Evolutionary conservation across 2,888 invertebrate genomes (phyloP).

Genomic region (Cryptophagus acutangulus): DNA sequence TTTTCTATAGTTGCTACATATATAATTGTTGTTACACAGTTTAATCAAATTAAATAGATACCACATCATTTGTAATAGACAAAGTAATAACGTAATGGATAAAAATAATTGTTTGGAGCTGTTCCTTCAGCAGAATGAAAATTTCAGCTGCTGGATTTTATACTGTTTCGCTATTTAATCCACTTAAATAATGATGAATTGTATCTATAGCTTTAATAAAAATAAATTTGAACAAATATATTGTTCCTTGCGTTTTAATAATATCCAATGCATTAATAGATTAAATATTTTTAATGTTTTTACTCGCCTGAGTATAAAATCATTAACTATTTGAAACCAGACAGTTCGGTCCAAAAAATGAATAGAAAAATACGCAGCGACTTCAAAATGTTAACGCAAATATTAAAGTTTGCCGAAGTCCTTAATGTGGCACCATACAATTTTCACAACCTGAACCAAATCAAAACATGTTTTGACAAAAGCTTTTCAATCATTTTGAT

Average conservation of each 20-base stretch:
- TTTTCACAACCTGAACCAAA: background rate
- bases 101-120: background rate
- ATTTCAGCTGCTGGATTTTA: no score
- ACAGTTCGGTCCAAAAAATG: no score
- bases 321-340: no score
- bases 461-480: background rate
- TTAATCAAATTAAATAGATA: background rate
- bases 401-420: background rate
- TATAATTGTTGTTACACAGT: slow-evolving; percentile 1
- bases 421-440: background rate
- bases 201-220: no score
- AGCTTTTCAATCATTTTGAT: background rate
- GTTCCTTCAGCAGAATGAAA: background rate
- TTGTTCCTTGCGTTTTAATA: no score
- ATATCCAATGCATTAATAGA: no score
- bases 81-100: background rate
- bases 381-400: no score
- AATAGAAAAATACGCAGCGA: no score
- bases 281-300: no score
- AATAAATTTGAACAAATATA: no score
- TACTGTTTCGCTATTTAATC: background rate
- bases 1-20: slow-evolving; percentile 1
- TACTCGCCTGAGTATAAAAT: no score
- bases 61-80: background rate
- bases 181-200: background rate